phyloP scores from a whole-genome alignment of 2,797 vertebrate species.

The Characodon lateralis region DNA sequence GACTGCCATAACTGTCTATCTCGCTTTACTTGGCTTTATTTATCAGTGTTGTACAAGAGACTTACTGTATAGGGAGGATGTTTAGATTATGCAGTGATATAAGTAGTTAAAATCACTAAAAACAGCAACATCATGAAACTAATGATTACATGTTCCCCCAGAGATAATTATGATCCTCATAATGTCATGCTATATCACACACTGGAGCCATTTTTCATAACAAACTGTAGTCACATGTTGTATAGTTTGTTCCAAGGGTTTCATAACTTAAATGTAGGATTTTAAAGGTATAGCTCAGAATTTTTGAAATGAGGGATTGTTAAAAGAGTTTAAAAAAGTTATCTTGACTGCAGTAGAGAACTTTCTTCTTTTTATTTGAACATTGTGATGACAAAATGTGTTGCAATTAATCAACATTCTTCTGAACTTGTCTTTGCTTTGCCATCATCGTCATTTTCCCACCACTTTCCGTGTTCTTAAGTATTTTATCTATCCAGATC shows the following conservation, averaged over 20 bases:
- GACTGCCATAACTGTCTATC: neutral
- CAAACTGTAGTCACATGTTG: neutral
- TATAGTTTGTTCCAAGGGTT: slow-evolving; percentile 1
- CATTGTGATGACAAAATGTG: neutral
- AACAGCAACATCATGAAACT: slow-evolving; percentile 3
- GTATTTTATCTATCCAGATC: neutral
- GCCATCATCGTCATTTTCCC: neutral
- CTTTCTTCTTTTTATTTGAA: neutral
- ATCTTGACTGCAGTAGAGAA: neutral
- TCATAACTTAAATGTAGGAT: neutral
- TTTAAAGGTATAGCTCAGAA: neutral
- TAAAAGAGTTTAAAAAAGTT: neutral
- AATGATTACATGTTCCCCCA: slow-evolving; percentile 1
- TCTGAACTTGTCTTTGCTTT: neutral
- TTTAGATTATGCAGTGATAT: neutral
- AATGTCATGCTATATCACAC: neutral
- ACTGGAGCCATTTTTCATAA: neutral
- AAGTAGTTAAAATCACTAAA: neutral
- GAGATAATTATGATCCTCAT: slow-evolving; percentile 3
- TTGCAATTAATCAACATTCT: neutral
- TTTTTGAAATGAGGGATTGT: neutral
- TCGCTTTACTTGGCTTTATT: neutral
- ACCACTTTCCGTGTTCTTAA: neutral
- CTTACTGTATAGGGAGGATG: neutral
- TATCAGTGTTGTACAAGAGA: neutral